Base-by-base conservation (phyloP, 2,797 vertebrate species). In the Eutrigla gurnardus region DNA sequence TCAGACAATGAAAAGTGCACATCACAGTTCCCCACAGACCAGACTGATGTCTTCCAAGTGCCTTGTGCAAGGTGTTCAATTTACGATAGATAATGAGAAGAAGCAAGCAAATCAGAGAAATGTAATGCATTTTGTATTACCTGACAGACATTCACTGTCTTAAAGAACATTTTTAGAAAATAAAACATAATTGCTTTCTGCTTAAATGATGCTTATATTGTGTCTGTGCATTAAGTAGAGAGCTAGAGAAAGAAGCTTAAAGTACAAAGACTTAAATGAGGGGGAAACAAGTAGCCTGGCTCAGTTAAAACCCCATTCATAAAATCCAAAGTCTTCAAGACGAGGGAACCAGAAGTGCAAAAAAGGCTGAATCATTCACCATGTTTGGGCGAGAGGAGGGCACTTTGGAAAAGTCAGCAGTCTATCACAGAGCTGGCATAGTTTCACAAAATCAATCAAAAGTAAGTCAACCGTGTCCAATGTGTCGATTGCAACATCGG, bases 371-470 rank as follows among this genome's bases (percentile, higher is more conserved):
- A 50, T 17, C 18, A n/a, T 50, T 25, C 9, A 9, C n/a, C n/a
- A 10, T n/a, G 18, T 54, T 52, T 6, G 46, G 7, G 50, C 5
- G 10, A 55, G 59, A 70, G 46, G 5, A 54, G 6, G 57, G 33
- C 55, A 50, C 25, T 35, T n/a, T 61, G 40, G 7, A 52, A 5
- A n/a, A 42, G 12, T 58, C 2, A 0, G 6, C 63, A 40, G 65
- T 82, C 65, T 52, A 58, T 70, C 36, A 57, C 60, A 46, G 46
- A 60, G 36, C 45, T 46, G 55, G 36, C 50, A 36, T 47, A 49
- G 32, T 68, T 65, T 62, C 70, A 63, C 32, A 33, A 60, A 64
- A 80, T 70, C 63, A 74, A 67, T 89, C 57, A 61, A 70, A 70
- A 78, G 73, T 50, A 53, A 64, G 39, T 74, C 60, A 80, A 60